phyloP scores from a whole-genome alignment of 2,888 invertebrate species.

The Drosophila diplacantha region DNA sequence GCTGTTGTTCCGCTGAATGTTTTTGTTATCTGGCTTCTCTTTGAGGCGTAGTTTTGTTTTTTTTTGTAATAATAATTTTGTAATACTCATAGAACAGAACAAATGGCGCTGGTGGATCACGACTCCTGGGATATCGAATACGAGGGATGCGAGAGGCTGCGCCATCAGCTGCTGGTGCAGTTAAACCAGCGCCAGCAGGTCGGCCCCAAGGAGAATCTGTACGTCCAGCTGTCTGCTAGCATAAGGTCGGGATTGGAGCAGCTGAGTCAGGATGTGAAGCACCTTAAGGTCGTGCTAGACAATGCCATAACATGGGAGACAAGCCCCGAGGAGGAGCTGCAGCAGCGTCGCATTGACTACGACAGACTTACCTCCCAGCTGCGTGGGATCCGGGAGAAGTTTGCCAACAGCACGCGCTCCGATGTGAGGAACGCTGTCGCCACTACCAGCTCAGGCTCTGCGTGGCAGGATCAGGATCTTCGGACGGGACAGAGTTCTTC shows the following conservation, averaged over 20 bases:
- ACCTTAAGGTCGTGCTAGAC: constrained; percentile 80
- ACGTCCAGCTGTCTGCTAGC: constrained; percentile 79
- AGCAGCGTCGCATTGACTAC: constrained; percentile 81
- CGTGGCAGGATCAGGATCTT: constrained; percentile 46
- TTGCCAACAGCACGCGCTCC: constrained; percentile 40
- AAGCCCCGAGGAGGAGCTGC: constrained; percentile 79
- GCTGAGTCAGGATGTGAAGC: constrained; percentile 80
- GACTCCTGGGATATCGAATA: constrained; percentile 81
- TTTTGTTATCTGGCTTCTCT: constrained; percentile 25
- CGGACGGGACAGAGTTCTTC: constrained; percentile 47
- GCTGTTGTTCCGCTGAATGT: constrained; percentile 19
- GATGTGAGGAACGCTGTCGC: constrained; percentile 51
- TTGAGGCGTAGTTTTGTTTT: constrained; percentile 31
- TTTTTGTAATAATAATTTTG: not conserved
- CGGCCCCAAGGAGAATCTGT: constrained; percentile 79
- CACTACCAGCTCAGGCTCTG: constrained; percentile 19
- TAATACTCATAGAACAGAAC: constrained; percentile 6
- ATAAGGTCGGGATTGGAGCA: constrained; percentile 82
- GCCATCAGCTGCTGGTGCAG: constrained; percentile 82
- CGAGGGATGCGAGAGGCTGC: constrained; percentile 83
- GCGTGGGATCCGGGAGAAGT: constrained; percentile 79
- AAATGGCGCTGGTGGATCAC: constrained; percentile 77
- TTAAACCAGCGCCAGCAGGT: constrained; percentile 80
- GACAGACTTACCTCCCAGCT: constrained; percentile 82
- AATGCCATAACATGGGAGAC: constrained; percentile 74